Evolutionary conservation across 2,113 vertebrate species (phyloP), one percentile per base, ranked within the genome.

Genomic region (Mesembrinibis cayennensis): DNA sequence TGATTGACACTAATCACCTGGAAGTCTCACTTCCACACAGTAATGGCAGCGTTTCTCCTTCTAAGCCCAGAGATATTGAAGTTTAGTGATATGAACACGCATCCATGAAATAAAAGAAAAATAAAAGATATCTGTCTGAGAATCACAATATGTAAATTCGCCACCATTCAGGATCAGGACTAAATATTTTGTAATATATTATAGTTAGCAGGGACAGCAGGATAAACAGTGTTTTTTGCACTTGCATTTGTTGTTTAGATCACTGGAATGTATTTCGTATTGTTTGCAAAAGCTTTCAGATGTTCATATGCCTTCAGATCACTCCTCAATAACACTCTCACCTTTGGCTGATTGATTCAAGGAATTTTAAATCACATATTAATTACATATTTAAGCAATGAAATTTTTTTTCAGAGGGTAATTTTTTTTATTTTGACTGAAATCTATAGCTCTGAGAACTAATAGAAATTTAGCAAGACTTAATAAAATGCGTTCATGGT

Each of bases 371-470:
- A 45, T 78, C 25, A 74, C 29, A 59, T 86, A 74, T 86, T 83
- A 91, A 89, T 91, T 89, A 61, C 32, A 78, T 65, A 86, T 90
- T 82, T 82, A 91, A 85, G 21, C 16, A 73, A 76, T 30, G 1
- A 85, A 92, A 69, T 58, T 92, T 73, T 73, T 73, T 92, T 81
- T 49, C 14, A 53, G 29, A 80, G 6, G 23, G 22, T 56, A 83
- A 61, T 61, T 81, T 92, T 89, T 95, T 90, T 82, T n/a, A 59
- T 84, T 96, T 89, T 87, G 42, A 74, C 10, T 73, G 55, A 91
- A 92, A 92, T 80, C 30, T 67, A 44, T 73, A 73, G 26, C 21
- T 76, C 32, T 59, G 40, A 91, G 47, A 89, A 81, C 11, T 73
- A 91, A 87, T 13, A 32, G 34, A 77, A 92, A 89, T 80, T 62